Conservation (phyloP, 2,888 invertebrate genomes). For the Hirtodrosophila trivittata region DNA sequence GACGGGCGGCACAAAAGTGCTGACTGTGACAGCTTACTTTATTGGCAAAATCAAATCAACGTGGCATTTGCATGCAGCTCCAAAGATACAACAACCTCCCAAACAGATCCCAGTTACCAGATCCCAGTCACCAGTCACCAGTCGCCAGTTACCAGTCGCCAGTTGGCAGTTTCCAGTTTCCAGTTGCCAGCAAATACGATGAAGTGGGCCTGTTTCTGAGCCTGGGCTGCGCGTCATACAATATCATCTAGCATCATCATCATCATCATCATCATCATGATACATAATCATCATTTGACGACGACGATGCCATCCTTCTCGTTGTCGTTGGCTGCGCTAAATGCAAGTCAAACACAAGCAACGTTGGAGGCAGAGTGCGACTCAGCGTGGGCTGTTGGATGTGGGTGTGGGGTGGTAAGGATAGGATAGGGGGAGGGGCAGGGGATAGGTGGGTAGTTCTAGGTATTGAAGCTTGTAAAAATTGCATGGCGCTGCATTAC, state of each 20-base stretch:
- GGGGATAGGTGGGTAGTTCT: slow-evolving; percentile 38
- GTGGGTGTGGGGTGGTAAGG: not conserved
- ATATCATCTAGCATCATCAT: slow-evolving; percentile 16
- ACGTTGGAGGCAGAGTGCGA: slow-evolving; percentile 6
- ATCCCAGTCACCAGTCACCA: not conserved
- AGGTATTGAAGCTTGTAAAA: slow-evolving; percentile 78
- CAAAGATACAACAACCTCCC: slow-evolving; percentile 63
- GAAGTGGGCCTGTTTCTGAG: not conserved
- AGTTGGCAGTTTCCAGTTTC: not conserved
- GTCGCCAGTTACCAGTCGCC: not conserved
- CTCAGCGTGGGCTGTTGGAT: not conserved
- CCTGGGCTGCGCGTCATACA: not conserved
- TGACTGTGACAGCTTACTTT: slow-evolving; percentile 81
- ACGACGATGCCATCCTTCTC: slow-evolving; percentile 19
- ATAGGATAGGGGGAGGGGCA: too few relatives aligned
- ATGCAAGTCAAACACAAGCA: slow-evolving; percentile 75
- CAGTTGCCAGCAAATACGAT: not conserved
- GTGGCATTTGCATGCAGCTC: slow-evolving; percentile 74
- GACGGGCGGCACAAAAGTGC: slow-evolving; percentile 71
- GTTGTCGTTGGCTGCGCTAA: slow-evolving; percentile 65
- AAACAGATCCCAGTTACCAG: not conserved
- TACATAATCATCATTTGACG: slow-evolving; percentile 15
- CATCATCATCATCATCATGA: slow-evolving; percentile 10
- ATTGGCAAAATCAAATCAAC: slow-evolving; percentile 81
- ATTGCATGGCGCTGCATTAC: slow-evolving; percentile 77